Evolutionary conservation across 2,888 invertebrate species (phyloP).

Genomic region (Melieria crassipennis): DNA sequence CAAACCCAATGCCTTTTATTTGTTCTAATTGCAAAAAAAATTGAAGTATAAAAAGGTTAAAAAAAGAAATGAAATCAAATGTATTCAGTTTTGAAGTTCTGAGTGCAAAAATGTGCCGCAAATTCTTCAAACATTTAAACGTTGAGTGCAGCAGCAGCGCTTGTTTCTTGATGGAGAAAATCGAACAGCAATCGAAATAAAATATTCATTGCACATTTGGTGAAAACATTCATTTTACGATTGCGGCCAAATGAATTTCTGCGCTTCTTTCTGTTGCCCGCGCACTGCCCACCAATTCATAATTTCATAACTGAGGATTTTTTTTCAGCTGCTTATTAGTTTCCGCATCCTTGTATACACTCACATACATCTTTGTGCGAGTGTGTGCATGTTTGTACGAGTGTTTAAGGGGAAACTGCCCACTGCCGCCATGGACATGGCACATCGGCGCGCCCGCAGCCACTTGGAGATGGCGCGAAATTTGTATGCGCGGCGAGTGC

Average conservation of each 20-base stretch:
- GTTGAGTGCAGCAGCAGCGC: too few species aligned
- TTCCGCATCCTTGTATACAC: conserved; percentile 38
- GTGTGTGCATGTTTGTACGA: neutral
- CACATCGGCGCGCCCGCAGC: neutral
- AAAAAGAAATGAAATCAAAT: too few species aligned
- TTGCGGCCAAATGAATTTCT: conserved; percentile 35
- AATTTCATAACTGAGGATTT: conserved; percentile 40
- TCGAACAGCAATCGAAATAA: conserved; percentile 12
- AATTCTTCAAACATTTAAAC: too few species aligned
- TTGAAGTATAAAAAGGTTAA: too few species aligned
- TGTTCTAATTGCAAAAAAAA: too few species aligned
- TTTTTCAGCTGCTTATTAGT: conserved; percentile 43
- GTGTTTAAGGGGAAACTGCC: neutral
- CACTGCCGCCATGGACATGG: conserved; percentile 13
- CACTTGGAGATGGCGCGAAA: conserved; percentile 17
- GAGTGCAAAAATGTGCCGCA: too few species aligned
- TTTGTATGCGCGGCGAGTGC: conserved; percentile 45
- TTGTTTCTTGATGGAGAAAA: too few species aligned
- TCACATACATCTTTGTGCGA: neutral
- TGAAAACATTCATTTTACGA: conserved; percentile 41
- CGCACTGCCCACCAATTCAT: conserved; percentile 10
- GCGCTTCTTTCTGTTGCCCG: neutral
- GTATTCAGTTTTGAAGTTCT: too few species aligned
- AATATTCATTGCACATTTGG: conserved; percentile 33
- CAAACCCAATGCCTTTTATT: too few species aligned